A percentile compares a stretch with the other conserved stretches of the same genome.
These are phyloP conservation scores for Spialia ferax DNA, from an alignment of 2,888 invertebrate genomes.

Conservation along the genomic window DNA sequence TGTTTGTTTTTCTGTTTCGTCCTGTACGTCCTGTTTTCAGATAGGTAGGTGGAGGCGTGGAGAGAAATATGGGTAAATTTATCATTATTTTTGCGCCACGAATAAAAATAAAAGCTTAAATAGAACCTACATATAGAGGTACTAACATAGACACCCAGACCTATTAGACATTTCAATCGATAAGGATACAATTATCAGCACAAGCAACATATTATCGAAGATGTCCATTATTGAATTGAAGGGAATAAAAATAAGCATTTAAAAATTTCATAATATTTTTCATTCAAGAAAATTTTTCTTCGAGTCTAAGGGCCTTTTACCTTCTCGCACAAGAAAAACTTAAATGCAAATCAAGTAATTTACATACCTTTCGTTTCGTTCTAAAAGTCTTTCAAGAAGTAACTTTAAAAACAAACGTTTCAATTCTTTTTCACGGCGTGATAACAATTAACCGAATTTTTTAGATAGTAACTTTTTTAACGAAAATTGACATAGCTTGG, in stretches of 20 bases:
- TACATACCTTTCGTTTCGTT: conserved; percentile 69
- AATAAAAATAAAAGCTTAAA: too few species aligned
- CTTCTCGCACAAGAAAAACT: conserved; percentile 46
- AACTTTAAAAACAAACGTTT: background rate
- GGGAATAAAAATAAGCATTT: background rate
- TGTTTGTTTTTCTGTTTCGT: too few species aligned
- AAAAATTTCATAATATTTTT: background rate
- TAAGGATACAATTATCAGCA: too few species aligned
- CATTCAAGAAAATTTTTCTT: background rate
- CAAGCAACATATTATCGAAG: too few species aligned
- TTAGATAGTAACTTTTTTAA: background rate
- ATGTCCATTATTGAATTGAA: too few species aligned
- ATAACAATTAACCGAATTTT: background rate
- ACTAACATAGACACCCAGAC: too few species aligned
- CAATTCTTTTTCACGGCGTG: background rate
- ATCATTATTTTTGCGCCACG: too few species aligned
- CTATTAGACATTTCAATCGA: too few species aligned
- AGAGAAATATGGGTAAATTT: too few species aligned
- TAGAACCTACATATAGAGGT: too few species aligned
- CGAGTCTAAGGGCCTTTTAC: conserved; percentile 26
- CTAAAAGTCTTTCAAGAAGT: conserved; percentile 40
- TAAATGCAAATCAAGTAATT: conserved; percentile 74
- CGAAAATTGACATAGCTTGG: background rate
- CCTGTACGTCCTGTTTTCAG: too few species aligned
- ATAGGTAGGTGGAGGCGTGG: too few species aligned